Percentiles rank a stretch among this genome's conserved stretches.
phyloP scores from a whole-genome alignment of 2,888 invertebrate genomes.

The Rapana venosa region DNA sequence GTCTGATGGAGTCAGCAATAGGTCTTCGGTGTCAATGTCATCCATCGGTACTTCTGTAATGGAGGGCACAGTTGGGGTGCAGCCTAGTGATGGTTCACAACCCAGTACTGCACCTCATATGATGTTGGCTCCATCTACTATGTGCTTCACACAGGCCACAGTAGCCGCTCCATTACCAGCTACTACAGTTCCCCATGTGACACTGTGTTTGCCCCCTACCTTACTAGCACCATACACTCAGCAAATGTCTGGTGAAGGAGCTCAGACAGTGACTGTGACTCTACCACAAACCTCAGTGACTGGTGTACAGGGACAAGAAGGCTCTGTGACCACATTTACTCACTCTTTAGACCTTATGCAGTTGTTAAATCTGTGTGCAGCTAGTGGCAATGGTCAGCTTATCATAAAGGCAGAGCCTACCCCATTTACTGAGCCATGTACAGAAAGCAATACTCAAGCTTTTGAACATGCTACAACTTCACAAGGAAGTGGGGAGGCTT shows the following conservation, averaged over 20 bases:
- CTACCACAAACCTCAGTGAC: neutral
- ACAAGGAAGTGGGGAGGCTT: neutral
- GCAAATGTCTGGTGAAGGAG: neutral
- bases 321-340: neutral
- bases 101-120: neutral
- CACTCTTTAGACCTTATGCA: constrained; percentile 32
- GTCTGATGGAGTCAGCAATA: neutral
- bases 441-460: neutral
- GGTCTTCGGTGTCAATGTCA: neutral
- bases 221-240: neutral
- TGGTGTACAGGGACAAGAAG: neutral
- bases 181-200: neutral
- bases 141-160: constrained; percentile 3
- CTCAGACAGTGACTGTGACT: constrained; percentile 8
- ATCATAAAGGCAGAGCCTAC: constrained; percentile 28
- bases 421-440: neutral
- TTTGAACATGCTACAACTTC: neutral
- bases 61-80: neutral
- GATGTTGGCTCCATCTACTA: neutral
- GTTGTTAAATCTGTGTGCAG: constrained; percentile 27
- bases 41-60: neutral
- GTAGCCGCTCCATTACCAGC: neutral
- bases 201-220: neutral
- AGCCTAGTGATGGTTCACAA: neutral
- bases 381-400: constrained; percentile 23